A percentile compares a stretch with the other conserved stretches of the same genome.
phyloP scores from a whole-genome alignment of 2,797 vertebrate species.

The Graptemys geographica region DNA sequence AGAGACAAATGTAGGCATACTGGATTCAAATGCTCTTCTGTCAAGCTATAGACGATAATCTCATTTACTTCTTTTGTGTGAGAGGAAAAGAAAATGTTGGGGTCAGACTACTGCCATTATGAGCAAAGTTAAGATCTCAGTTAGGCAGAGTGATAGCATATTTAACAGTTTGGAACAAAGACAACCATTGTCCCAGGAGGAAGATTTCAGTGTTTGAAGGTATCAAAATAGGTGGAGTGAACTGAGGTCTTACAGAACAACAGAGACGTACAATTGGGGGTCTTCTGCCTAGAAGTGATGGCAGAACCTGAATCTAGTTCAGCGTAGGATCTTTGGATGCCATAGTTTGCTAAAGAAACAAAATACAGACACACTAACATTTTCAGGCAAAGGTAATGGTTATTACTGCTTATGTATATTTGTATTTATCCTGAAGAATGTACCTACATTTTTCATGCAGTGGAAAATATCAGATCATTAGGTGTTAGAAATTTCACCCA shows the following conservation, averaged over 20 bases:
- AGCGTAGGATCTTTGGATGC: not conserved
- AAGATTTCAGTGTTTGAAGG: not conserved
- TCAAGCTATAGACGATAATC: not conserved
- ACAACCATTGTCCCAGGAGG: not conserved
- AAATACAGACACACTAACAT: not conserved
- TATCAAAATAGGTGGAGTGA: not conserved
- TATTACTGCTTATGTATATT: not conserved
- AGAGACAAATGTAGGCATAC: not conserved
- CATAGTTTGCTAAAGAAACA: not conserved
- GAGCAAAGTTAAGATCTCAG: not conserved
- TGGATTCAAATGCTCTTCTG: not conserved
- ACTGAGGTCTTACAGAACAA: not conserved
- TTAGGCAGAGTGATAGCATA: not conserved
- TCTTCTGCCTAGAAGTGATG: not conserved
- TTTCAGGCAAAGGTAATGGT: not conserved
- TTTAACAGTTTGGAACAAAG: not conserved
- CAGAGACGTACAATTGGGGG: not conserved
- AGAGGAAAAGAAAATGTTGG: not conserved
- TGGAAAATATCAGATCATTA: not conserved
- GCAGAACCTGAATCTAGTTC: not conserved
- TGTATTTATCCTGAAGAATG: not conserved
- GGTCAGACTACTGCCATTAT: not conserved
- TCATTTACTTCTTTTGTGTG: not conserved
- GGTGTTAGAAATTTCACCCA: not conserved
- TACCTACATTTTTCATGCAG: not conserved